A percentile compares a stretch with the other conserved stretches of the same genome.
Evolutionary conservation across 2,113 vertebrate species (phyloP).

Genomic region (Tetrax tetrax): DNA sequence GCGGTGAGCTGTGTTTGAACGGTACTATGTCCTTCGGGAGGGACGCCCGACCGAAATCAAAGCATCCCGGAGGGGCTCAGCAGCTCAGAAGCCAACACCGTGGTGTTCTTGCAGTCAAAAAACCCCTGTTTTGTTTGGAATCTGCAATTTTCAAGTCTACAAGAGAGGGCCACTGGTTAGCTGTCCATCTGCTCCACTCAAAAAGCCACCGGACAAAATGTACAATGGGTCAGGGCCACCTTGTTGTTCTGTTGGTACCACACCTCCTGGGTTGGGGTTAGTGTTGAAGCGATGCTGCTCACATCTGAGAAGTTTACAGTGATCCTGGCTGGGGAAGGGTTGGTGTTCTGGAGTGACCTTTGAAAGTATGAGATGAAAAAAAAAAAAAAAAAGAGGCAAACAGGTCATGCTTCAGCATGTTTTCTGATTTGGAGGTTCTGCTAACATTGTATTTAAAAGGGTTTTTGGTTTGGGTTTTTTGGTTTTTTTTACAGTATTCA

Average conservation of each 20-base stretch:
- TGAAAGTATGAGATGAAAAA: not conserved
- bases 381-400: not conserved
- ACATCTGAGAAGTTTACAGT: not conserved
- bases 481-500: not conserved
- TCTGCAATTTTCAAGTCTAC: not conserved
- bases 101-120: not conserved
- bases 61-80: not conserved
- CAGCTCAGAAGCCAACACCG: fast-evolving
- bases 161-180: not conserved
- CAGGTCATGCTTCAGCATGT: fast-evolving
- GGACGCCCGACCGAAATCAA: not conserved
- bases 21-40: not conserved
- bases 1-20: not conserved
- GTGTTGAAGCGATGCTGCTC: not conserved
- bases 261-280: not conserved
- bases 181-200: not conserved
- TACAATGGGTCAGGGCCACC: not conserved
- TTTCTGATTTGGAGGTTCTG: not conserved
- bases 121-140: fast-evolving
- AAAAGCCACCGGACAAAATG: not conserved
- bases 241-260: not conserved
- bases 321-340: not conserved
- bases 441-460: not conserved
- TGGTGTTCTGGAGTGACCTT: not conserved
- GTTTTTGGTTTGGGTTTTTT: too few species aligned